A percentile compares a stretch with the other conserved stretches of the same genome.
phyloP scores from a whole-genome alignment of 2,113 vertebrate genomes.

The Circaetus gallicus region DNA sequence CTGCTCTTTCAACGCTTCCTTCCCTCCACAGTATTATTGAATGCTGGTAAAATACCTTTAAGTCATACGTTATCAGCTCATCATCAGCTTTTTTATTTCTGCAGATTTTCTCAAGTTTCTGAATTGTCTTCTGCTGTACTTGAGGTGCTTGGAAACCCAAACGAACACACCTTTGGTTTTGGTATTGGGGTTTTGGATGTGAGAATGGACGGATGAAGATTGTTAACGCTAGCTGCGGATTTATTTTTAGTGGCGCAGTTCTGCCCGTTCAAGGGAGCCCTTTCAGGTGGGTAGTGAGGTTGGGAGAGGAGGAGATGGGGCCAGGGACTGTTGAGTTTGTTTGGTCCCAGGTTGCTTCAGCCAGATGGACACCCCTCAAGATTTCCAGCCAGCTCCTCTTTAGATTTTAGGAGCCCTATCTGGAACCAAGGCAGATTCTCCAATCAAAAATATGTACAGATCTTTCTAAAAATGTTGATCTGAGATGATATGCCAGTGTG shows the following conservation, averaged over 20 bases:
- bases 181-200: neutral
- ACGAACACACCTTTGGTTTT: neutral
- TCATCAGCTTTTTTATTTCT: slow-evolving; percentile 42
- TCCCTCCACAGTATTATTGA: neutral
- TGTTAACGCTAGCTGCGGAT: neutral
- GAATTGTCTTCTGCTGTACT: neutral
- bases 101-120: slow-evolving; percentile 20
- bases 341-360: neutral
- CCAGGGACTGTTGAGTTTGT: neutral
- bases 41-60: slow-evolving; percentile 12
- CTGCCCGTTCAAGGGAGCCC: fast-evolving
- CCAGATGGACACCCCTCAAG: neutral
- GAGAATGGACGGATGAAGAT: neutral
- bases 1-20: neutral
- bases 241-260: neutral
- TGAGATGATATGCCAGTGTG: neutral
- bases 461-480: neutral
- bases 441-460: neutral
- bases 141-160: slow-evolving; percentile 15
- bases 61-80: neutral
- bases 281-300: neutral
- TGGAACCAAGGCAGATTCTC: neutral
- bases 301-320: neutral
- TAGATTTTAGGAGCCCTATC: neutral
- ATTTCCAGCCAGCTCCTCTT: neutral